Evolutionary conservation across 92 coral and sea anemone genomes (phyloP).

Genomic region (Paramuricea clavata): DNA sequence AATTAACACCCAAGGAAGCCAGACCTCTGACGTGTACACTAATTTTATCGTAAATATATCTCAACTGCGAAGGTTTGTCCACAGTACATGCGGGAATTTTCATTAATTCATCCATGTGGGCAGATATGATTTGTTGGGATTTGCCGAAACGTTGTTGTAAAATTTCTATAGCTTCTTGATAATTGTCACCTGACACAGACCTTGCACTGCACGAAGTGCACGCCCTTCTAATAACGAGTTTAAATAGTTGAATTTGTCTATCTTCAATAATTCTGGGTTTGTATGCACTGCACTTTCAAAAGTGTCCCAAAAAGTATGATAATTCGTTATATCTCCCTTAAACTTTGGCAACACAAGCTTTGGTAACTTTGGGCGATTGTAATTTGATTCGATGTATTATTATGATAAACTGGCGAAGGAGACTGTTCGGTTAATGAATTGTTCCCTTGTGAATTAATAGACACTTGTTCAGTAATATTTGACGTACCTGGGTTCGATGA

Average conservation of each 20-base stretch:
- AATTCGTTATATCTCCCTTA: conserved; percentile 44
- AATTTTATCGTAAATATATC: neutral
- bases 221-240: neutral
- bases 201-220: neutral
- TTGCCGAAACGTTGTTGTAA: conserved; percentile 5
- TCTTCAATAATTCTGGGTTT: neutral
- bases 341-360: conserved; percentile 55
- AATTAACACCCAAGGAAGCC: conserved; percentile 16
- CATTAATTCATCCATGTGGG: conserved; percentile 30
- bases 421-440: neutral
- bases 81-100: neutral
- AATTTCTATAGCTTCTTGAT: conserved; percentile 21
- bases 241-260: neutral
- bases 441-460: neutral
- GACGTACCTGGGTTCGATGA: conserved; percentile 3
- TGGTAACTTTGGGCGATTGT: conserved; percentile 53
- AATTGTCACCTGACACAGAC: neutral
- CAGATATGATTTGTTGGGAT: conserved; percentile 13
- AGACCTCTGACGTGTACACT: conserved; percentile 19
- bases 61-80: conserved; percentile 1
- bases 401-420: neutral
- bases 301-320: conserved; percentile 69
- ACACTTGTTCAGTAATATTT: neutral
- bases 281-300: neutral
- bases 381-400: neutral